Evolutionary conservation across 2,888 invertebrate species (phyloP).

Genomic region (Heliconius ismenius): DNA sequence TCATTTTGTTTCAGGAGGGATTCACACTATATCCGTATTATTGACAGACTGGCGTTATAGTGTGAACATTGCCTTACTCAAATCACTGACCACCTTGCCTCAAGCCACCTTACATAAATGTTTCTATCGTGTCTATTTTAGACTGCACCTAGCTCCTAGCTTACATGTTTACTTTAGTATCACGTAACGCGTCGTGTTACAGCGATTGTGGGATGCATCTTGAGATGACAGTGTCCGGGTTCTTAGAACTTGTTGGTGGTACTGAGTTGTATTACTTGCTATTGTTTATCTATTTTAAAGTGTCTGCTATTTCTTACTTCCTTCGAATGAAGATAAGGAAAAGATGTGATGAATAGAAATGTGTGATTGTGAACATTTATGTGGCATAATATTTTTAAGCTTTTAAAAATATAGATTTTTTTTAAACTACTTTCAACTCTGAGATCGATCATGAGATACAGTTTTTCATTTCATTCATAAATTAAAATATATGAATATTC

Average conservation of each 20-base stretch:
- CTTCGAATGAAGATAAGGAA: too few relatives aligned
- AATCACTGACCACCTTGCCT: background rate
- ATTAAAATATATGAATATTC: too few relatives aligned
- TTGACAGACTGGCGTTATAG: too few relatives aligned
- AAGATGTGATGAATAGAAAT: too few relatives aligned
- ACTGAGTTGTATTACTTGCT: background rate
- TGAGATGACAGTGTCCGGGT: background rate
- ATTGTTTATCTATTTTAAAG: background rate
- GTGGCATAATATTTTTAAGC: too few relatives aligned
- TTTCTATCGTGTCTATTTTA: slow-evolving; percentile 8
- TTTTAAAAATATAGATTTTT: too few relatives aligned
- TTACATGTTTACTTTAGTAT: slow-evolving; percentile 25
- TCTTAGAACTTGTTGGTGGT: slow-evolving; percentile 6
- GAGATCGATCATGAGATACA: too few relatives aligned
- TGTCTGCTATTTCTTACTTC: background rate
- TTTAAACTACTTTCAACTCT: too few relatives aligned
- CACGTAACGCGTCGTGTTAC: slow-evolving; percentile 27
- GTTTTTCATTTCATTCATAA: too few relatives aligned
- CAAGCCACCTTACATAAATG: slow-evolving; percentile 12
- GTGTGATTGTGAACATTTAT: too few relatives aligned
- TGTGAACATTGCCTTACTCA: background rate
- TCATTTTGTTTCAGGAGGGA: background rate
- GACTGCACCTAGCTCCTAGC: slow-evolving; percentile 22
- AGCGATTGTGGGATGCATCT: slow-evolving; percentile 10
- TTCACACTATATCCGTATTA: too few relatives aligned